Percentiles rank a stretch among this genome's conserved stretches.
Evolutionary conservation across 2,113 vertebrate species (phyloP).

Genomic region (Hemicordylus capensis): DNA sequence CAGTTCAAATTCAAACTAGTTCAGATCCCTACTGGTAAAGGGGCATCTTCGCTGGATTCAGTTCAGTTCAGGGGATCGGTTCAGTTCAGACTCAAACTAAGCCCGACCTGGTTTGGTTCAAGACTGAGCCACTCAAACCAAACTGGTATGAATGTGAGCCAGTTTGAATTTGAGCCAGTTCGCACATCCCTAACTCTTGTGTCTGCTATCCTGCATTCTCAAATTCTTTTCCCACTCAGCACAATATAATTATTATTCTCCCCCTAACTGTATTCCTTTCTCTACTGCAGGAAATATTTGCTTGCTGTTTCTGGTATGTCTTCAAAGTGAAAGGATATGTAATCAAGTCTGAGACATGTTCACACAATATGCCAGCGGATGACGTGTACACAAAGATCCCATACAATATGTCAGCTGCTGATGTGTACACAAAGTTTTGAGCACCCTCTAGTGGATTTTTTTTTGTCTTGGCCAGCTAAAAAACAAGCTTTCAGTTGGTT

Average conservation of each 20-base stretch:
- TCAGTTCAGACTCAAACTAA: no score
- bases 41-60: no score
- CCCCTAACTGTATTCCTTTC: background rate
- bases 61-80: no score
- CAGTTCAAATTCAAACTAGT: no score
- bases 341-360: background rate
- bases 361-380: background rate
- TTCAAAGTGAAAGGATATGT: background rate
- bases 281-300: background rate
- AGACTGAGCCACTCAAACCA: no score
- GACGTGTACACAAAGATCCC: no score
- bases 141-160: no score
- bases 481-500: background rate
- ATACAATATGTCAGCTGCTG: background rate
- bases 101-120: no score
- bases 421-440: background rate
- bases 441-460: slow-evolving; percentile 1
- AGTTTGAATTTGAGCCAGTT: no score
- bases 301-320: background rate
- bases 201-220: background rate
- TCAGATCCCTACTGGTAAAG: no score
- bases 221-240: background rate
- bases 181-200: background rate
- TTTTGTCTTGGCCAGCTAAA: background rate
- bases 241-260: background rate